Conservation (phyloP, 2,113 vertebrate species). For the rabbit (Oryctolagus cuniculus) region DNA sequence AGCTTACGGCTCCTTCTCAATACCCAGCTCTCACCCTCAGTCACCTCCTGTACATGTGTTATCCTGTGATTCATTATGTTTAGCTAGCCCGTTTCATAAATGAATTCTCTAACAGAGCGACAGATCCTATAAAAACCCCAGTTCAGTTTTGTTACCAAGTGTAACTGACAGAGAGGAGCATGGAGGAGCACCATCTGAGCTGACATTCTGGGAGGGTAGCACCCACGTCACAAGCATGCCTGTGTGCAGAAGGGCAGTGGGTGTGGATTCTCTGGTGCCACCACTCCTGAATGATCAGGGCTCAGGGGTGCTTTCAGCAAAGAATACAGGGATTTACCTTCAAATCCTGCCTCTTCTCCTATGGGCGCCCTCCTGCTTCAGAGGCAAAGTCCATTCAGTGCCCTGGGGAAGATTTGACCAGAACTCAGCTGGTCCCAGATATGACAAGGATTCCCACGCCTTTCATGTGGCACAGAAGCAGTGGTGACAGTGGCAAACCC, state of each 20-base stretch:
- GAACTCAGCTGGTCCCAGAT: neutral
- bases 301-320: neutral
- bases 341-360: neutral
- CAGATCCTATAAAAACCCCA: neutral
- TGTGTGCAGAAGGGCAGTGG: neutral
- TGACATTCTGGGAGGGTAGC: neutral
- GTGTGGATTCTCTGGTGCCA: neutral
- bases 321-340: neutral
- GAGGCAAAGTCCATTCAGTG: neutral
- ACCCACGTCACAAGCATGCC: no score
- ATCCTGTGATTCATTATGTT: neutral
- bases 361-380: neutral
- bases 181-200: neutral
- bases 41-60: neutral
- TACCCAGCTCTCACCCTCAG: neutral
- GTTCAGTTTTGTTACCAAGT: neutral
- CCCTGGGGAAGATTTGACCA: neutral
- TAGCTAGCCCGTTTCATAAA: neutral
- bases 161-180: rapidly evolving
- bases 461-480: neutral
- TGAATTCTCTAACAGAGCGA: slow-evolving; percentile 9
- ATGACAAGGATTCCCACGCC: neutral
- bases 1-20: slow-evolving; percentile 41
- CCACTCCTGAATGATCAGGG: neutral
- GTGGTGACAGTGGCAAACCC: no score